Percentiles rank a stretch among this genome's conserved stretches.
Conservation (phyloP, 2,888 invertebrate species). For the Rhaphigaster nebulosa region DNA sequence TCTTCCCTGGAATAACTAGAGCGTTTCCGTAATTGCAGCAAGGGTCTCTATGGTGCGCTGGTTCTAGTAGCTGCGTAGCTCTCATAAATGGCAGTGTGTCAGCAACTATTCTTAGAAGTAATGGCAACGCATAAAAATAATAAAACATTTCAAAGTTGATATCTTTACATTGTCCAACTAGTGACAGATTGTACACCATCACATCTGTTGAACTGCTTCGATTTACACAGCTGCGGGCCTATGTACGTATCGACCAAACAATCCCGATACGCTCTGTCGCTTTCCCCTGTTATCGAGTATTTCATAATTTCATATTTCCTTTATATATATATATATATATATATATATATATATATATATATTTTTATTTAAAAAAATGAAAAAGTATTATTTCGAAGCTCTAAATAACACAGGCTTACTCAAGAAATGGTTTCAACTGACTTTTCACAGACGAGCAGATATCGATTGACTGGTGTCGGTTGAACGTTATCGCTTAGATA, state of each 20-base stretch:
- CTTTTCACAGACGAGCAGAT: conserved; percentile 4
- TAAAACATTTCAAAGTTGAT: neutral
- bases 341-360: no score
- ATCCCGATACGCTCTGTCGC: neutral
- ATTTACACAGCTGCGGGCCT: conserved; percentile 22
- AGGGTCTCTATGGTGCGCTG: conserved; percentile 22
- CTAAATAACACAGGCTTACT: neutral
- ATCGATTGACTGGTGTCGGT: neutral
- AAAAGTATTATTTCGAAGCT: neutral
- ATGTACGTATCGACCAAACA: conserved; percentile 40
- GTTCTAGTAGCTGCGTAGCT: neutral
- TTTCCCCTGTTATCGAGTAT: neutral
- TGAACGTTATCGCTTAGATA: conserved; percentile 30
- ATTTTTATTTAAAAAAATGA: neutral
- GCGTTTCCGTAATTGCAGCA: conserved; percentile 29
- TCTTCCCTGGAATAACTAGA: neutral
- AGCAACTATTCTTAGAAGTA: neutral
- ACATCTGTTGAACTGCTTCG: neutral
- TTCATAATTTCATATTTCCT: neutral
- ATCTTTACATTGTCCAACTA: neutral
- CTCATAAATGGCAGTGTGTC: no score
- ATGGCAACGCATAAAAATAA: neutral
- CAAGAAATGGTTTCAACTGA: neutral
- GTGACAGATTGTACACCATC: conserved; percentile 2
- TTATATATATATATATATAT: no score